phyloP scores from a whole-genome alignment of 1,140 invertebrate genomes.

The Papilio glaucus region DNA sequence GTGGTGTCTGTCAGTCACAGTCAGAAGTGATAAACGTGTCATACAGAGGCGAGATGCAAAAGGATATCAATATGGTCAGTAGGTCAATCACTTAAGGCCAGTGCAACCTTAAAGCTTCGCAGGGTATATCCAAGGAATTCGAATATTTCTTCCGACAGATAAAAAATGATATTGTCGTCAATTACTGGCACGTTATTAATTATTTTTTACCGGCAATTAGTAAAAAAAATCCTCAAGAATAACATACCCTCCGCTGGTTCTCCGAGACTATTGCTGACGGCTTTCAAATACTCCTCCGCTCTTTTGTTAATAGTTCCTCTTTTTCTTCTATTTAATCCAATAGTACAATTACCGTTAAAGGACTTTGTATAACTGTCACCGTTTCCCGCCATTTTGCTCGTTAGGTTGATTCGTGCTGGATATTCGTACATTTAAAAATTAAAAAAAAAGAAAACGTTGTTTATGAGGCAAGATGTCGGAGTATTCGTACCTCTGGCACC shows the following conservation, averaged over 20 bases:
- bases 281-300: constrained; percentile 68
- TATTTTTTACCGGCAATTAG: too few relatives aligned
- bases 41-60: too few relatives aligned
- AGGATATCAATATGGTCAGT: too few relatives aligned
- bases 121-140: too few relatives aligned
- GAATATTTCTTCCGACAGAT: too few relatives aligned
- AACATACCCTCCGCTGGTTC: constrained; percentile 51
- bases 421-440: constrained; percentile 54
- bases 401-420: constrained; percentile 56
- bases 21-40: too few relatives aligned
- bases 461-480: neutral
- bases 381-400: constrained; percentile 53
- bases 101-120: too few relatives aligned
- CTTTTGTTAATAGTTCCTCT: constrained; percentile 65
- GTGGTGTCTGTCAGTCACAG: too few relatives aligned
- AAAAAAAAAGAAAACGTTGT: constrained; percentile 27
- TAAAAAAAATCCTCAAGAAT: too few relatives aligned
- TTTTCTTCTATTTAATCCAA: constrained; percentile 58
- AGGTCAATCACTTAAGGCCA: too few relatives aligned
- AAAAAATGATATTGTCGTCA: too few relatives aligned
- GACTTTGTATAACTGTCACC: constrained; percentile 54
- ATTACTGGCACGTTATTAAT: too few relatives aligned
- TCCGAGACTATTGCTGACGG: constrained; percentile 63
- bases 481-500: constrained; percentile 6
- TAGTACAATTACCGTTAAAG: constrained; percentile 57